A percentile compares a stretch with the other conserved stretches of the same genome.
These are phyloP conservation scores for Nestor notabilis DNA, from an alignment of 2,113 vertebrate genomes.

Conservation along the genomic window DNA sequence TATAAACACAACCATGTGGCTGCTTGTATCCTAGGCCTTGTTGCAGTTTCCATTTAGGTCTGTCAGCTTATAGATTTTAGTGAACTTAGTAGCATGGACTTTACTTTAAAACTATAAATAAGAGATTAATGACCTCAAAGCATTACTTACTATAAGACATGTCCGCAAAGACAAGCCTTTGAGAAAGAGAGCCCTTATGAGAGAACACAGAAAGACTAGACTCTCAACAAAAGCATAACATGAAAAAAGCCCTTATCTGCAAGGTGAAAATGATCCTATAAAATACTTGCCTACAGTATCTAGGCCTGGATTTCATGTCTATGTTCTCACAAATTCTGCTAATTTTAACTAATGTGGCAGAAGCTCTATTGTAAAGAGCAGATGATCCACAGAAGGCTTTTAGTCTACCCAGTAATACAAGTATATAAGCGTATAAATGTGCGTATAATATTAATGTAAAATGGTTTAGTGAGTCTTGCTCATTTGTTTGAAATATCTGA, in stretches of 20 bases:
- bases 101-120: not conserved
- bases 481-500: not conserved
- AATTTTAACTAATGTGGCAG: not conserved
- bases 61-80: not conserved
- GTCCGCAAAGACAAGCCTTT: not conserved
- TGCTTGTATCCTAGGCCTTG: not conserved
- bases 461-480: not conserved
- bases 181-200: not conserved
- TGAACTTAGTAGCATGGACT: not conserved
- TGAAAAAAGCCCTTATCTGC: not conserved
- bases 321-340: not conserved
- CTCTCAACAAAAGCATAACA: not conserved
- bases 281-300: not conserved
- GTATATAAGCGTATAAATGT: accelerated
- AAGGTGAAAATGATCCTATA: not conserved
- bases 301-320: not conserved
- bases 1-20: not conserved
- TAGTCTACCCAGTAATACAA: not conserved
- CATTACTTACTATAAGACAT: not conserved
- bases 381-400: not conserved
- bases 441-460: not conserved
- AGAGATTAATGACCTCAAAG: not conserved
- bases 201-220: not conserved
- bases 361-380: not conserved
- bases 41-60: not conserved